phyloP scores from a whole-genome alignment of 1,140 invertebrate genomes.

The Plutomurus gul region DNA sequence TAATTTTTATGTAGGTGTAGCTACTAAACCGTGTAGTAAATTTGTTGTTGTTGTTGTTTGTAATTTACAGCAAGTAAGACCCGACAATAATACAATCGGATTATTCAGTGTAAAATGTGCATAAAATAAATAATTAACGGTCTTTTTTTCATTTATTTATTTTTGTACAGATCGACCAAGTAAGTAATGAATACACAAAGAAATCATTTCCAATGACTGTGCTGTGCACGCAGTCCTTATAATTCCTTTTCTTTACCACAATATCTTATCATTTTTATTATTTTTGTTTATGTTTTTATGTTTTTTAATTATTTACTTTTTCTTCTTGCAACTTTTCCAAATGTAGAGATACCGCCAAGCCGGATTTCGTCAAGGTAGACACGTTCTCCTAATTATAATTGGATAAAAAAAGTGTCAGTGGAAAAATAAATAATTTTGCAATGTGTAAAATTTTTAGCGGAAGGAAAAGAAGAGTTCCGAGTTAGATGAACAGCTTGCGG shows the following conservation, averaged over 20 bases:
- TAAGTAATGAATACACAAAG: neutral
- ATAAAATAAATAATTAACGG: neutral
- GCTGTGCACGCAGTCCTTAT: neutral
- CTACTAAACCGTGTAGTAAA: no score
- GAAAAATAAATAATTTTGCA: neutral
- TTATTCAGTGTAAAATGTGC: no score
- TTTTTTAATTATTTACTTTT: no score
- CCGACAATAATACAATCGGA: neutral
- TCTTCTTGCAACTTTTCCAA: no score
- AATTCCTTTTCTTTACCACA: neutral
- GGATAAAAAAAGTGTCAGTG: neutral
- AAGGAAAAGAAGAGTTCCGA: constrained; percentile 21
- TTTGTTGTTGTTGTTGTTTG: no score
- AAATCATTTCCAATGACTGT: neutral
- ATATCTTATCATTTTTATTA: neutral
- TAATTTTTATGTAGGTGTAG: no score
- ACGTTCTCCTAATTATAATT: neutral
- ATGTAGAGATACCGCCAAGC: no score
- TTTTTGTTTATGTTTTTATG: no score
- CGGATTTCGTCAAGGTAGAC: neutral
- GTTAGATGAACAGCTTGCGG: neutral
- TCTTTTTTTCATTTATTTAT: neutral
- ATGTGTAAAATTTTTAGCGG: neutral
- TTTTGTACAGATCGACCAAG: constrained; percentile 1
- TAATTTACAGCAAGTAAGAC: neutral